Percentiles rank a stretch among this genome's conserved stretches.
Conservation (phyloP, 2,113 vertebrate species). For the Oncorhynchus mykiss region DNA sequence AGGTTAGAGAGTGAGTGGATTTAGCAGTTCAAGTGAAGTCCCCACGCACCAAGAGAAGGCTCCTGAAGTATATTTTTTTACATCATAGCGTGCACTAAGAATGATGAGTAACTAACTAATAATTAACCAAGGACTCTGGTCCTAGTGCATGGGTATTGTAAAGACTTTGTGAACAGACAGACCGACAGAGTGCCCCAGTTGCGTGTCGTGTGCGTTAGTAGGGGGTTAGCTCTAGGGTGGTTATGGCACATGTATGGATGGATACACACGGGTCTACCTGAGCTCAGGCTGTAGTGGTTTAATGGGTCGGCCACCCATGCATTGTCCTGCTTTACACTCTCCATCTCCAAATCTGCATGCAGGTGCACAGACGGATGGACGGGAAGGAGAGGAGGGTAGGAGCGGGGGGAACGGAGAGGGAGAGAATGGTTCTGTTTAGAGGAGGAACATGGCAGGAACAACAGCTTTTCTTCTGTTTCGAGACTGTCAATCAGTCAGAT, state of each 20-base stretch:
- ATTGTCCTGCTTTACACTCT: conserved; percentile 84
- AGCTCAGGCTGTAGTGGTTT: conserved; percentile 84
- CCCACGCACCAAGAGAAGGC: too few relatives aligned
- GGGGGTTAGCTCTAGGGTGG: conserved; percentile 34
- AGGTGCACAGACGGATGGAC: conserved; percentile 24
- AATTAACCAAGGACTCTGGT: too few relatives aligned
- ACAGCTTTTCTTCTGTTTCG: neutral
- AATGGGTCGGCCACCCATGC: conserved; percentile 80
- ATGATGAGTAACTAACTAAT: too few relatives aligned
- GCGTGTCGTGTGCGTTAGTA: conserved; percentile 1
- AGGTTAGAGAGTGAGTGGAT: too few relatives aligned
- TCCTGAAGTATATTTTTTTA: too few relatives aligned
- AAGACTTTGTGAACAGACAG: neutral
- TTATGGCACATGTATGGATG: conserved; percentile 45
- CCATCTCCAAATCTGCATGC: conserved; percentile 90
- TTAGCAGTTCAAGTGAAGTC: too few relatives aligned
- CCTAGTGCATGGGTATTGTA: too few relatives aligned
- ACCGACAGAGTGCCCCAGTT: too few relatives aligned
- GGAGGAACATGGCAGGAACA: neutral
- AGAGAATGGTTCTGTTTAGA: neutral
- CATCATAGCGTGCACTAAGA: too few relatives aligned
- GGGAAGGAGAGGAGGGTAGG: conserved; percentile 43
- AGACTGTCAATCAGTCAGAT: neutral
- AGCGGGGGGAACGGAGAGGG: conserved; percentile 8
- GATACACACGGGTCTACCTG: conserved; percentile 79